These are phyloP conservation scores for Drosophila tripunctata DNA, from an alignment of 2,888 invertebrate species.

Conservation along the genomic window DNA sequence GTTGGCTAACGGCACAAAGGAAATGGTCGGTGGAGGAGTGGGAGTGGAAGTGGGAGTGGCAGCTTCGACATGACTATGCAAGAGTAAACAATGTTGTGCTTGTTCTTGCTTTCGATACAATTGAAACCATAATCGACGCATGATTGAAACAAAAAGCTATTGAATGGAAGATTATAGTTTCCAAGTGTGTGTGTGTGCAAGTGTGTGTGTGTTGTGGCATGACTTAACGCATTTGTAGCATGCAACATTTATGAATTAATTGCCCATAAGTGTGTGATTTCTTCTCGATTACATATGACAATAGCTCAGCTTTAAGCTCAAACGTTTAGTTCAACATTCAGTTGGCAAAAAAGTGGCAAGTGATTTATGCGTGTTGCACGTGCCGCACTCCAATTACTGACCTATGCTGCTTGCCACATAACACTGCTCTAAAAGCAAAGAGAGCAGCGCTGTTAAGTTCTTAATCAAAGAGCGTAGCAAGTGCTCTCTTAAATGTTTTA, in stretches of 20 bases:
- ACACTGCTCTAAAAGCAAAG: conserved; percentile 28
- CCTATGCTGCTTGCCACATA: conserved; percentile 44
- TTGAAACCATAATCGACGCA: conserved; percentile 12
- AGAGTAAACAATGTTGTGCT: neutral
- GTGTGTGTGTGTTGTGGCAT: conserved; percentile 3
- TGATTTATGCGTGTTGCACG: conserved; percentile 42
- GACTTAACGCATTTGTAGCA: neutral
- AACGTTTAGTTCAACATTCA: neutral
- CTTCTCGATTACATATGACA: neutral
- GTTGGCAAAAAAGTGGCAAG: neutral
- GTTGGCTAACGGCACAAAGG: neutral
- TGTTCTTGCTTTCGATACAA: conserved; percentile 1
- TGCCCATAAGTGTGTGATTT: neutral
- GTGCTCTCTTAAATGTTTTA: conserved; percentile 39
- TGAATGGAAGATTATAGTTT: too few species aligned
- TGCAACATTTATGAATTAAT: conserved; percentile 32
- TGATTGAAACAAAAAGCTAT: conserved; percentile 45
- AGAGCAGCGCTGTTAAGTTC: conserved; percentile 11
- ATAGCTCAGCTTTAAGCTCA: neutral
- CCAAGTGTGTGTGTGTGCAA: conserved; percentile 26
- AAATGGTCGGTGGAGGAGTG: too few species aligned
- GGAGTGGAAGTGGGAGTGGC: neutral
- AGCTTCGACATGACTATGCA: neutral
- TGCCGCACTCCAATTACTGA: conserved; percentile 57
- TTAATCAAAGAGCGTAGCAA: neutral